A percentile compares a stretch with the other conserved stretches of the same genome.
These are phyloP conservation scores for Silurus aristotelis DNA, from an alignment of 2,797 vertebrate species.

Conservation along the genomic window DNA sequence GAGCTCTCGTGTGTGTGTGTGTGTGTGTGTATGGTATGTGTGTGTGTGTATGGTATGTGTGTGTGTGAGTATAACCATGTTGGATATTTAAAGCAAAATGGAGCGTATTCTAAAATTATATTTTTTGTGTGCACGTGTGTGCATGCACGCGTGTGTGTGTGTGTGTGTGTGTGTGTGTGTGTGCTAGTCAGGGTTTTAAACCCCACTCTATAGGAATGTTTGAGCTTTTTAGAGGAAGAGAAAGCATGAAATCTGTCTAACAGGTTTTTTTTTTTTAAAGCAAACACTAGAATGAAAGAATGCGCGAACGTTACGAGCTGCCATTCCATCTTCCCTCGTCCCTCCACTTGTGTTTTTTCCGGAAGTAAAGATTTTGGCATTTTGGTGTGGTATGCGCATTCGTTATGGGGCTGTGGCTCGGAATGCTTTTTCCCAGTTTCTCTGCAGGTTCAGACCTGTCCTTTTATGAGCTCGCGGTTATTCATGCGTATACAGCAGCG, in stretches of 20 bases:
- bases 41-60: too few relatives aligned
- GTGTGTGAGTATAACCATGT: not conserved
- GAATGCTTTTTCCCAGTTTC: slow-evolving; percentile 71
- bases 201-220: slow-evolving; percentile 61
- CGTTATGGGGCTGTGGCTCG: slow-evolving; percentile 65
- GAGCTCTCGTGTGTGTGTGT: too few relatives aligned
- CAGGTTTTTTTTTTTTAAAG: slow-evolving; percentile 65
- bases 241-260: slow-evolving; percentile 61
- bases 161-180: slow-evolving; percentile 5
- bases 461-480: slow-evolving; percentile 45
- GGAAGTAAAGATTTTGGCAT: slow-evolving; percentile 61
- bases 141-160: not conserved
- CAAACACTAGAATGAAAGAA: slow-evolving; percentile 70
- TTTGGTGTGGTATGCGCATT: slow-evolving; percentile 64
- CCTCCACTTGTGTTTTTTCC: slow-evolving; percentile 34
- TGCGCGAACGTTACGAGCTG: slow-evolving; percentile 67
- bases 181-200: slow-evolving; percentile 15
- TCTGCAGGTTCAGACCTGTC: slow-evolving; percentile 65
- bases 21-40: too few relatives aligned
- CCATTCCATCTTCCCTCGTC: slow-evolving; percentile 12
- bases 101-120: not conserved
- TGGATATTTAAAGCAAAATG: not conserved
- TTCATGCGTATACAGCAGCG: slow-evolving; percentile 45
- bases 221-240: slow-evolving; percentile 61
- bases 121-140: not conserved